These are phyloP conservation scores for Setophaga coronata DNA, from an alignment of 2,113 vertebrate species.

Conservation along the genomic window DNA sequence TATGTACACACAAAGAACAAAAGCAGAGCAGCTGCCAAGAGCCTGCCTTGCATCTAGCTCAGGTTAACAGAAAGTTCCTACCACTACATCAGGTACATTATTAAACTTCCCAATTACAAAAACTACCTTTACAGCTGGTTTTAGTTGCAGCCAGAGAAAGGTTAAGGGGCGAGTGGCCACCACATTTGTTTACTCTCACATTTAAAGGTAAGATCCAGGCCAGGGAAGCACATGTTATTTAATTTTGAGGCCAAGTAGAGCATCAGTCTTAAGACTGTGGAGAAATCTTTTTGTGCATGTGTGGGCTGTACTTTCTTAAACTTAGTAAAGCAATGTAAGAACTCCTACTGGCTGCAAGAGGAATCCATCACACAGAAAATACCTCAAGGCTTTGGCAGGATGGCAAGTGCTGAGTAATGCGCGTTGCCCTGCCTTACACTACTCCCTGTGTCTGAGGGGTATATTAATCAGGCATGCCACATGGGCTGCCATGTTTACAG, in stretches of 20 bases:
- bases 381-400: conserved; percentile 22
- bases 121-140: neutral
- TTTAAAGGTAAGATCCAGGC: neutral
- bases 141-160: neutral
- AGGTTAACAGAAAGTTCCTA: neutral
- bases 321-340: neutral
- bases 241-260: neutral
- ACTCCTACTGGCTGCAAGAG: neutral
- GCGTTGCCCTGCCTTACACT: neutral
- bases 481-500: conserved; percentile 7
- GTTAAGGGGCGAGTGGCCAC: neutral
- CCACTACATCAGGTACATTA: neutral
- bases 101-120: neutral
- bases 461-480: conserved; percentile 47
- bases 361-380: neutral
- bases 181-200: neutral
- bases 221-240: accelerated
- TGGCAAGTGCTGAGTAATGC: conserved; percentile 38
- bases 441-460: neutral
- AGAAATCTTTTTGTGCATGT: neutral
- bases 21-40: neutral
- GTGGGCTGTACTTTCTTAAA: neutral
- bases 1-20: neutral
- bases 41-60: neutral
- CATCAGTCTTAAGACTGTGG: neutral